These are phyloP conservation scores for Tipula helvola DNA, from an alignment of 2,888 invertebrate genomes.

Conservation along the genomic window DNA sequence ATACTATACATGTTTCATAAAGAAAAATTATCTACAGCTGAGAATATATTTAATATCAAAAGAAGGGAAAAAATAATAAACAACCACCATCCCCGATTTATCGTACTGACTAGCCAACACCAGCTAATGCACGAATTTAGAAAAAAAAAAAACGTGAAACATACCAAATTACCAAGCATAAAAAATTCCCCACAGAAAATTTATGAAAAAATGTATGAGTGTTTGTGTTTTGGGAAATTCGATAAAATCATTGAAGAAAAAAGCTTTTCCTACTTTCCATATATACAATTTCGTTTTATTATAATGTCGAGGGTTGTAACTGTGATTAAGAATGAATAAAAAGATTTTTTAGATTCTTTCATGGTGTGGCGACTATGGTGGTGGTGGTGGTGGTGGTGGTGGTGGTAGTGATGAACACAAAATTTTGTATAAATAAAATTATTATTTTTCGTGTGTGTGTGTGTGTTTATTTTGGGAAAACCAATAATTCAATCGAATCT, in stretches of 20 bases:
- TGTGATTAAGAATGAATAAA: background rate
- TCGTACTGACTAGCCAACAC: background rate
- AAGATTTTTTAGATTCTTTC: background rate
- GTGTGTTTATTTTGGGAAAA: background rate
- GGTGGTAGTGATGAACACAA: background rate
- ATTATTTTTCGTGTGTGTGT: background rate
- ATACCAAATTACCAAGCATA: background rate
- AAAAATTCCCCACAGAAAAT: background rate
- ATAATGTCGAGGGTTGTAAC: background rate
- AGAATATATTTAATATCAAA: background rate
- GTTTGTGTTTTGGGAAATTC: background rate
- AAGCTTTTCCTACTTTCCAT: background rate
- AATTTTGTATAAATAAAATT: background rate
- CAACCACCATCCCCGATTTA: background rate
- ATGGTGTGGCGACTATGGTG: background rate
- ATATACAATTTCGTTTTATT: background rate
- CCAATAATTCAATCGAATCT: background rate
- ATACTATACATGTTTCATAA: no score
- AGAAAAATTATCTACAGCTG: no score
- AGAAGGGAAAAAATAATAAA: background rate
- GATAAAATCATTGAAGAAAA: background rate
- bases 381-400: background rate
- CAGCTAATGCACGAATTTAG: background rate
- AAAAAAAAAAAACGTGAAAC: background rate
- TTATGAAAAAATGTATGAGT: background rate